Percentiles rank a stretch among this genome's conserved stretches.
Conservation (phyloP, 2,888 invertebrate genomes). For the Acrocyrtus sp. region DNA sequence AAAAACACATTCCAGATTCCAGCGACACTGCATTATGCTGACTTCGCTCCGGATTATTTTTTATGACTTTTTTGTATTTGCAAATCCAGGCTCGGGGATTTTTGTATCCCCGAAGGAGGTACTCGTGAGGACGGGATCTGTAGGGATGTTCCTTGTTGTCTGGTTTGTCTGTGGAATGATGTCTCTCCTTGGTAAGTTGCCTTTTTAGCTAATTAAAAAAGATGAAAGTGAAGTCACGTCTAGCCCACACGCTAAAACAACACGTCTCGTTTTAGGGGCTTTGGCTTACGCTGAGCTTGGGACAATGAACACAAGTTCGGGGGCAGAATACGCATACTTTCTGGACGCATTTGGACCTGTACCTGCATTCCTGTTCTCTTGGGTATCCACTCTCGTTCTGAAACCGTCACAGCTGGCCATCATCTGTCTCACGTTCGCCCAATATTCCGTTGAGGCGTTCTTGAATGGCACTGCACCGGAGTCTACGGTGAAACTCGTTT, state of each 20-base stretch:
- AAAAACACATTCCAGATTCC: constrained; percentile 40
- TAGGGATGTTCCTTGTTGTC: constrained; percentile 93
- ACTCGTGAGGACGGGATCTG: constrained; percentile 89
- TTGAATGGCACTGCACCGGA: constrained; percentile 80
- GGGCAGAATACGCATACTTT: constrained; percentile 85
- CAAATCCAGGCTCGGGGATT: constrained; percentile 98
- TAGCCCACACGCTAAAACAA: not conserved
- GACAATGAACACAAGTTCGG: constrained; percentile 80
- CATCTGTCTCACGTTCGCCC: constrained; percentile 79
- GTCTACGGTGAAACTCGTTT: constrained; percentile 87
- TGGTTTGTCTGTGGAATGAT: constrained; percentile 95
- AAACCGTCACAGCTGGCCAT: constrained; percentile 83
- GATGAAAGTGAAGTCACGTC: not conserved
- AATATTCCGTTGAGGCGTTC: constrained; percentile 82
- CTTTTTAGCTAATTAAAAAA: too few species aligned
- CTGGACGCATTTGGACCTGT: constrained; percentile 80
- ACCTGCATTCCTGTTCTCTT: constrained; percentile 81
- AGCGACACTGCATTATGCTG: constrained; percentile 1
- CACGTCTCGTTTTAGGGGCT: constrained; percentile 75
- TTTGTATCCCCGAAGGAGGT: constrained; percentile 98
- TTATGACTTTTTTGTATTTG: constrained; percentile 63
- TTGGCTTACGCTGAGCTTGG: constrained; percentile 84
- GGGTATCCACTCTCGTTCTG: constrained; percentile 79
- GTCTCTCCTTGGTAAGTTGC: constrained; percentile 82
- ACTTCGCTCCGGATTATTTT: constrained; percentile 17